Evolutionary conservation across 2,113 vertebrate species (phyloP), one percentile per base, ranked within the genome.

Genomic region (Crotophaga sulcirostris): DNA sequence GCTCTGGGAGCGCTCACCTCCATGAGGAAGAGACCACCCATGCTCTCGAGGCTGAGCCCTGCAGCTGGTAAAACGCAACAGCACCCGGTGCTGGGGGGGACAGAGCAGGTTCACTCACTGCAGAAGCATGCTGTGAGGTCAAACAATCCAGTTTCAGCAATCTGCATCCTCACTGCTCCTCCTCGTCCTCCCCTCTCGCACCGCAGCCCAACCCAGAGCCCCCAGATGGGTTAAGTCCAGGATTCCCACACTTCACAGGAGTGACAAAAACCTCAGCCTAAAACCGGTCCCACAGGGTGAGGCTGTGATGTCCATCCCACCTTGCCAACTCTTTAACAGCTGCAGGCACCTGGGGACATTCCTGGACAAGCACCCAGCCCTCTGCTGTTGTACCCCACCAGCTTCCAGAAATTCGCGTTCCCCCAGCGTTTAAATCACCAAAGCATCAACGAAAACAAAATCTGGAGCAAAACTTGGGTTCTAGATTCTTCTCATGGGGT

Each of bases 11-110:
- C 4, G 1, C 15, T 40, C 59, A 16, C 0, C 3, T 33, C 69
- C 6, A 3, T 15, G 3, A n/a, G 56, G 77, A 36, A 29, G 66
- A 40, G 23, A 18, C 6, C 17, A 28, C n/a, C n/a, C 6, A 26
- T 38, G 5, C 2, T 1, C 2, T 2, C 12, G 10, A 45, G 36
- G 42, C 36, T 10, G 63, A 84, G 72, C 80, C 58, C 76, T 2
- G 1, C 7, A 34, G 14, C 28, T 2, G 34, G 28, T 20, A 52
- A 84, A 72, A 45, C 1, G 7, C 58, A 21, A 6, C 0, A 1
- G 84, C 33, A 21, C 23, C 9, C 18, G 0, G 44, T 6, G 62
- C 56, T 20, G 24, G 25, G 44, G 51, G 42, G 8, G 9, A 55
- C 13, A 0, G 0, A 5, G 20, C 4, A 20, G 54, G 63, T 74